These are phyloP conservation scores for Acipenser ruthenus DNA, from an alignment of 2,797 vertebrate genomes.

Conservation along the genomic window DNA sequence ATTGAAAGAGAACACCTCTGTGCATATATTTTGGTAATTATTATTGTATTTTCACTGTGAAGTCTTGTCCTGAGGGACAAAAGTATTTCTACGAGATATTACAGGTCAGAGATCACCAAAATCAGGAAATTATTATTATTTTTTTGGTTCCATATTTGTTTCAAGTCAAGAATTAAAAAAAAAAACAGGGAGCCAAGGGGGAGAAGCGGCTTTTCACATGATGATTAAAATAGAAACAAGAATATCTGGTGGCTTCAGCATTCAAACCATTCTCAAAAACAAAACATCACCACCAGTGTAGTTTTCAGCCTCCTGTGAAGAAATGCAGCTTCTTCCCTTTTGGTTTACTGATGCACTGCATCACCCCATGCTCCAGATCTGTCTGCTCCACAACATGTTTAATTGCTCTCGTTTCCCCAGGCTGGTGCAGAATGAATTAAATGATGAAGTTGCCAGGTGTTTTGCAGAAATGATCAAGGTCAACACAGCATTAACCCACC, in stretches of 20 bases:
- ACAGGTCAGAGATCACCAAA: neutral
- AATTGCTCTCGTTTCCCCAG: constrained; percentile 32
- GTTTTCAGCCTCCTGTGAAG: neutral
- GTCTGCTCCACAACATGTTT: neutral
- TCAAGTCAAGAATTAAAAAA: neutral
- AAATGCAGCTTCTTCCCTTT: neutral
- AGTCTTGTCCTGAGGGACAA: neutral
- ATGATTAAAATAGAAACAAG: too few species aligned
- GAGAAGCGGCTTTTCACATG: too few species aligned
- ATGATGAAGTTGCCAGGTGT: constrained; percentile 58
- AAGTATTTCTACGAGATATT: neutral
- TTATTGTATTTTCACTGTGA: neutral
- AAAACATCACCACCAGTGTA: neutral
- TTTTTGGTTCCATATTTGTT: neutral
- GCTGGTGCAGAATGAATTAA: constrained; percentile 60
- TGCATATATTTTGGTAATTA: constrained; percentile 63
- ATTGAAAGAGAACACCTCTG: constrained; percentile 44
- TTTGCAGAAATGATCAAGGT: constrained; percentile 64
- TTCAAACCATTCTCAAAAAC: neutral
- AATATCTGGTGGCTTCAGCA: neutral
- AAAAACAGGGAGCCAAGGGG: neutral
- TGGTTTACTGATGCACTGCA: neutral
- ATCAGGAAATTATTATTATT: neutral
- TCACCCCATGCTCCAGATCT: too few species aligned
- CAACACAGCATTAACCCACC: constrained; percentile 56